These are phyloP conservation scores for Drosophila orosa DNA, from an alignment of 1,140 invertebrate genomes.

Conservation along the genomic window DNA sequence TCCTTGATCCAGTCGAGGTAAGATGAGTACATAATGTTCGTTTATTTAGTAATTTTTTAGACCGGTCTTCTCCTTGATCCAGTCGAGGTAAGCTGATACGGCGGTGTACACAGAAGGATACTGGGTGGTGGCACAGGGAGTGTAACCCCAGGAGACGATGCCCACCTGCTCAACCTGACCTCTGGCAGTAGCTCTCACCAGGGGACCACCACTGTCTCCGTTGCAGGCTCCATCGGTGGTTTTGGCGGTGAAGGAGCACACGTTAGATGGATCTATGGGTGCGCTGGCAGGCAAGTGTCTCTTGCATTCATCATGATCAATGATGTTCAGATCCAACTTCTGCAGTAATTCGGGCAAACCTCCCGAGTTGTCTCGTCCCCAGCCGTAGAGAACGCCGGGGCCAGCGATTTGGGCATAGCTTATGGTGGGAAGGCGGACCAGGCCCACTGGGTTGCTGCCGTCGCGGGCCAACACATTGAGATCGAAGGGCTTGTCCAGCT, in stretches of 20 bases:
- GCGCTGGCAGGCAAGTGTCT: constrained; percentile 30
- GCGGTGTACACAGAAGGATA: constrained; percentile 89
- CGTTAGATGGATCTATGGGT: constrained; percentile 66
- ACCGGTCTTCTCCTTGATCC: constrained; percentile 41
- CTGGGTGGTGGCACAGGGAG: constrained; percentile 87
- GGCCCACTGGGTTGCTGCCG: constrained; percentile 83
- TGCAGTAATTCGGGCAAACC: constrained; percentile 75
- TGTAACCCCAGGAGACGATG: constrained; percentile 90
- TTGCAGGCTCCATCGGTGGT: constrained; percentile 86
- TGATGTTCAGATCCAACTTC: constrained; percentile 74
- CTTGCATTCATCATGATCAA: constrained; percentile 60
- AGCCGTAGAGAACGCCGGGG: constrained; percentile 84
- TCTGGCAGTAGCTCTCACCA: constrained; percentile 49
- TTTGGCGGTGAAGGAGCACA: constrained; percentile 86
- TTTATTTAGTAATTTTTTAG: constrained; percentile 10
- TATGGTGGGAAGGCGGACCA: constrained; percentile 84
- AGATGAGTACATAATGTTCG: constrained; percentile 15
- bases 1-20: constrained; percentile 29
- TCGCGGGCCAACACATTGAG: constrained; percentile 81
- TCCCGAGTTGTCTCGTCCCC: constrained; percentile 84
- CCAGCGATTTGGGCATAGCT: constrained; percentile 65
- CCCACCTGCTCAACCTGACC: constrained; percentile 84
- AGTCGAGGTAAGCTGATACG: accelerated
- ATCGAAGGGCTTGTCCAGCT: constrained; percentile 84
- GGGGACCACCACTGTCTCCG: constrained; percentile 88